These are phyloP conservation scores for Aphidoletes aphidimyza DNA, from an alignment of 2,888 invertebrate species.

Conservation along the genomic window DNA sequence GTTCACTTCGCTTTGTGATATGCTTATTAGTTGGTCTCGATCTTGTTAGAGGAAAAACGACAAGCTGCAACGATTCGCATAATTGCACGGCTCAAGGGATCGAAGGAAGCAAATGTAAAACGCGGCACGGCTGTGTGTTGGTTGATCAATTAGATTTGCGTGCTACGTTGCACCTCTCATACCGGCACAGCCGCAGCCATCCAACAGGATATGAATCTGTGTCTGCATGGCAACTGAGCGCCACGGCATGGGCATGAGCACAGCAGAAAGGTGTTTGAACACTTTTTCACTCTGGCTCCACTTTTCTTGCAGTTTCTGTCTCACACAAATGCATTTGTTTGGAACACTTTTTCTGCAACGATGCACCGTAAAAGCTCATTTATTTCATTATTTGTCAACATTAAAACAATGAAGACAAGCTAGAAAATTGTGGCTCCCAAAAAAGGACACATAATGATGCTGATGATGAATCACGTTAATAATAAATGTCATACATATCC, in stretches of 20 bases:
- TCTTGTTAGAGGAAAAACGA: neutral
- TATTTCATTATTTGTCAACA: constrained; percentile 38
- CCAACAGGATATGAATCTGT: neutral
- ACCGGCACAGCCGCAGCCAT: neutral
- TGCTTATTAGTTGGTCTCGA: constrained; percentile 28
- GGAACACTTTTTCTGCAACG: neutral
- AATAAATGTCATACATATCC: neutral
- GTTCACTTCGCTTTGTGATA: neutral
- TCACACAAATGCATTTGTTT: neutral
- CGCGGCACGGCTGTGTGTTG: neutral
- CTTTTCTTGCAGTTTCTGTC: neutral
- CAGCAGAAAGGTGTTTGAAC: neutral
- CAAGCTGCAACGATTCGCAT: neutral
- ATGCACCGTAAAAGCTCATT: neutral
- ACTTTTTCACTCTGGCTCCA: neutral
- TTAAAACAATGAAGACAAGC: neutral
- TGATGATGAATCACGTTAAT: constrained; percentile 19
- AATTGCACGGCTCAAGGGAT: constrained; percentile 17
- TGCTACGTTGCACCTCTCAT: neutral
- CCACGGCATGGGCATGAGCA: neutral
- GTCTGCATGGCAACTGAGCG: neutral
- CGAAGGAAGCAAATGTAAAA: neutral
- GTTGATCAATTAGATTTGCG: constrained; percentile 52
- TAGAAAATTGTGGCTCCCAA: neutral
- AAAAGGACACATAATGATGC: neutral